Conservation (phyloP, 2,888 invertebrate genomes). For the Falcaria lacertinaria region DNA sequence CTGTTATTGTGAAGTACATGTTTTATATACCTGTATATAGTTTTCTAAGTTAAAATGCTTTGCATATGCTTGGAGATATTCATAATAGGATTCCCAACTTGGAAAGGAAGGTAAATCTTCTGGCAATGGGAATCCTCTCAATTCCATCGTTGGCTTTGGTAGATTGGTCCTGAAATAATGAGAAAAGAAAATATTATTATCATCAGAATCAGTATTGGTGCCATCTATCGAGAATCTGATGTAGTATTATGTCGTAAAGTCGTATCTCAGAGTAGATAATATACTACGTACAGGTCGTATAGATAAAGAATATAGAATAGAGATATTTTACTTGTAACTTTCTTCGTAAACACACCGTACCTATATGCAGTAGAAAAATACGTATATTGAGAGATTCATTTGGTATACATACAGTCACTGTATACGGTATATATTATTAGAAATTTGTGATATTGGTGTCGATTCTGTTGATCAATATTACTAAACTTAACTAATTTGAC, state of each 20-base stretch:
- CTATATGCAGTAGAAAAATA: neutral
- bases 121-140: conserved; percentile 56
- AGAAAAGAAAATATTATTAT: neutral
- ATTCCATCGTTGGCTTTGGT: conserved; percentile 69
- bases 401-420: no score
- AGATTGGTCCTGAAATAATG: conserved; percentile 57
- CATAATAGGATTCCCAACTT: conserved; percentile 48
- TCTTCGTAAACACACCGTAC: conserved; percentile 15
- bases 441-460: no score
- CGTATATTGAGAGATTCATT: no score
- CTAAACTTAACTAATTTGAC: no score
- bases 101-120: conserved; percentile 54
- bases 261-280: no score
- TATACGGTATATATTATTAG: no score
- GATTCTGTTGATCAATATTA: no score
- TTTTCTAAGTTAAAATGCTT: conserved; percentile 53
- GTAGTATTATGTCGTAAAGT: no score
- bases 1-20: no score
- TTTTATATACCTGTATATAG: conserved; percentile 55
- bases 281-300: no score
- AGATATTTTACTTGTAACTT: conserved; percentile 3
- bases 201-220: neutral
- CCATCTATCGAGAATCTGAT: no score
- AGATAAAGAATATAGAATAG: neutral
- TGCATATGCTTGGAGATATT: conserved; percentile 52